Evolutionary conservation across 2,888 invertebrate species (phyloP).

Genomic region (Callimorpha dominula): DNA sequence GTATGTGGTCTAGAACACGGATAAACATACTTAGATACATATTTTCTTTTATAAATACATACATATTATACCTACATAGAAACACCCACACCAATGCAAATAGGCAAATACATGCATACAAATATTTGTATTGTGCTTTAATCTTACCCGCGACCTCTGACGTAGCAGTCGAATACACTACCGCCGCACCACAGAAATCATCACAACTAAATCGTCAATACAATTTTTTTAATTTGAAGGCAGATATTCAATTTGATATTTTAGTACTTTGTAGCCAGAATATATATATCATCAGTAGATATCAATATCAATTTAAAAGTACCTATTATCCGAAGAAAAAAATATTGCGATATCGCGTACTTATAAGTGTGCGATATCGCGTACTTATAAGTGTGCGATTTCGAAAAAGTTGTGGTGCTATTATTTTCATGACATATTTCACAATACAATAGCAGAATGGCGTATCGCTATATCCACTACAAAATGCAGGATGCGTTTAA

Average conservation of each 20-base stretch:
- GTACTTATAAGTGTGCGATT: constrained; percentile 31
- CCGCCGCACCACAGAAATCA: no score
- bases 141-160: no score
- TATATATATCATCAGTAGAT: not conserved
- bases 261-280: not conserved
- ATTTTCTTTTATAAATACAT: no score
- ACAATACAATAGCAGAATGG: constrained; percentile 68
- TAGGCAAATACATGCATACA: no score
- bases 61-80: no score
- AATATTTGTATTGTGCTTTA: no score
- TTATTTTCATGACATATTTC: constrained; percentile 81
- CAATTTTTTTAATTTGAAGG: not conserved
- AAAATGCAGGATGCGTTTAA: constrained; percentile 63
- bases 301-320: constrained; percentile 35
- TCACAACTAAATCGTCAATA: no score
- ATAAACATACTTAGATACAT: no score
- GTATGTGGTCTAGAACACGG: no score
- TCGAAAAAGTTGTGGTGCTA: constrained; percentile 58
- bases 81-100: no score
- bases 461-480: constrained; percentile 61
- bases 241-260: no score
- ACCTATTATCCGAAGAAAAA: constrained; percentile 55
- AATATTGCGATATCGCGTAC: not conserved
- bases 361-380: constrained; percentile 35
- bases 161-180: no score